Percentiles rank a stretch among this genome's conserved stretches.
phyloP scores from a whole-genome alignment of 2,888 invertebrate genomes.

The Drosophila vallismaia region DNA sequence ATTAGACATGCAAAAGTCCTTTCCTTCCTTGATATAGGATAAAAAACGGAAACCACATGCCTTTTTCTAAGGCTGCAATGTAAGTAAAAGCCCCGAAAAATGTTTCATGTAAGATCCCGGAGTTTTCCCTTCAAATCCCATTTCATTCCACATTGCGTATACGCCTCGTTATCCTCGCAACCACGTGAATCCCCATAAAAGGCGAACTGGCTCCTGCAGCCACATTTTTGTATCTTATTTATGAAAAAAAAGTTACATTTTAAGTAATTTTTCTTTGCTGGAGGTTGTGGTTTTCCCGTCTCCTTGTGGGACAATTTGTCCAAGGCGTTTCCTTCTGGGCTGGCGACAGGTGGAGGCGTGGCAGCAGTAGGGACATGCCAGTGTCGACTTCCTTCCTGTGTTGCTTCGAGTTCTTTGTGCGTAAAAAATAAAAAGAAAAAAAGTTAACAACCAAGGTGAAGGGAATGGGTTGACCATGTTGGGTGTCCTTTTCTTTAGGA shows the following conservation, averaged over 20 bases:
- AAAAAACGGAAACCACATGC: too few relatives aligned
- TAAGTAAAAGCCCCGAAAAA: not conserved
- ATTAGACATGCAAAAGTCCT: too few relatives aligned
- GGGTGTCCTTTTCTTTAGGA: constrained; percentile 30
- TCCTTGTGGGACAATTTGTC: constrained; percentile 61
- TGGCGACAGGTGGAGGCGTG: constrained; percentile 42
- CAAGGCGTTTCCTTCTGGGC: constrained; percentile 56
- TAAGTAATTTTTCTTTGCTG: constrained; percentile 28
- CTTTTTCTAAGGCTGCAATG: not conserved
- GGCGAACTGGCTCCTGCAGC: constrained; percentile 19
- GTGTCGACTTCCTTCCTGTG: constrained; percentile 70
- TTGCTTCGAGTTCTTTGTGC: constrained; percentile 31
- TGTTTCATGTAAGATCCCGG: constrained; percentile 1
- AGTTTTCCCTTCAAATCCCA: constrained; percentile 19
- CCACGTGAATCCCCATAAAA: constrained; percentile 33
- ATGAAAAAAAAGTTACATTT: constrained; percentile 39
- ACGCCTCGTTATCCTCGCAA: constrained; percentile 46
- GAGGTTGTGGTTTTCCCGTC: not conserved
- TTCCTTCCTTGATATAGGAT: too few relatives aligned
- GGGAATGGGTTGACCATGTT: constrained; percentile 28
- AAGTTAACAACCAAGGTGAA: constrained; percentile 14
- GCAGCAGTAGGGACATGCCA: constrained; percentile 48
- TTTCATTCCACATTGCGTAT: constrained; percentile 27
- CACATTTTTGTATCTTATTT: constrained; percentile 8
- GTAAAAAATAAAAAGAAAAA: constrained; percentile 33